Base-by-base conservation (phyloP, 2,888 invertebrate species). In the Perdita meconis region DNA sequence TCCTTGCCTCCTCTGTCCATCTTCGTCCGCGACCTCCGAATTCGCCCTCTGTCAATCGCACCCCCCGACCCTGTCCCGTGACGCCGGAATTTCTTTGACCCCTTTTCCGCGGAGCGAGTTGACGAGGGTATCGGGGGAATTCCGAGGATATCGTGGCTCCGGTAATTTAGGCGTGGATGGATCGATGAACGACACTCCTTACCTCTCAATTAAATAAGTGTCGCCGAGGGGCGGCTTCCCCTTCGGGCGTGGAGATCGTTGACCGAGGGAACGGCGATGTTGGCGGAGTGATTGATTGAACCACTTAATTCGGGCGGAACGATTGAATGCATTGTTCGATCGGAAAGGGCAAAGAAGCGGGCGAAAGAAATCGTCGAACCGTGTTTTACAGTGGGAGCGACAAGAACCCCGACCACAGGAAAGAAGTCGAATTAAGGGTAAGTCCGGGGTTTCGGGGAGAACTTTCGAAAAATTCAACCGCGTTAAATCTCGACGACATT, bases 11-110 rank as follows among this genome's bases (percentile, higher is more conserved):
- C 57, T 44, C 47, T 47, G 22, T 24, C 24, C 19, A 6, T 24
- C 53, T 38, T 16, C 40, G 47, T 44, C 51, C 30, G 16, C 30
- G 3, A 24, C 42, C 16, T 63, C 34, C 44, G 59, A n/a, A n/a
- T 53, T 30, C 40, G 24, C 19, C 42, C 40, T 44, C 56, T 50
- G 40, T 63, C 50, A 10, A 53, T 38, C 34, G 50, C 2, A 16
- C 51, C 13, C 19, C 16, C 50, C 53, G 16, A 70, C 42, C 50
- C 55, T 55, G 22, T 64, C 19, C 26, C 42, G 34, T 24, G 12
- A 16, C 16, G 13, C 24, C 34, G 67, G 36, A 64, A 73, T 77
- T 68, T 77, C 73, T 68, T 77, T 64, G 55, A 68, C 56, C 61
- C 40, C 24, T 12, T 10, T 13, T 16, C 19, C 16, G 5, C n/a